A percentile compares a stretch with the other conserved stretches of the same genome.
These are phyloP conservation scores for Machaerirhynchus nigripectus DNA, from an alignment of 2,113 vertebrate genomes.

Conservation along the genomic window DNA sequence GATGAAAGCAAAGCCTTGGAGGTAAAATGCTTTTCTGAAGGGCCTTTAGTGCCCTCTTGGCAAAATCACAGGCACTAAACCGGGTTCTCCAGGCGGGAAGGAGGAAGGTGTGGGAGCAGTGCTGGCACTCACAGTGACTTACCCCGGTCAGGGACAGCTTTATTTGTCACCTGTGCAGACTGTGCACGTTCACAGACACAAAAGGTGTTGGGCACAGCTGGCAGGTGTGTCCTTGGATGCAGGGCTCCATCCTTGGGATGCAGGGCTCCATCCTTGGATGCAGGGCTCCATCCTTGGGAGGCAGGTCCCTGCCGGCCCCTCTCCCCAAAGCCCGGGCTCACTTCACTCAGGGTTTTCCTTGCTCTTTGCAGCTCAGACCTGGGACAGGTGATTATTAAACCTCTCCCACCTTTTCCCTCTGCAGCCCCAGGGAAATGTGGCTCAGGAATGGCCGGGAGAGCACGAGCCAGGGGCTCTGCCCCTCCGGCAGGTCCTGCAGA, in stretches of 20 bases:
- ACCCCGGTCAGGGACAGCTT: fast-evolving
- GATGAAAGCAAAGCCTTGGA: neutral
- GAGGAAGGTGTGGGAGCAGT: neutral
- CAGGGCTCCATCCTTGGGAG: neutral
- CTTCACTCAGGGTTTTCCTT: fast-evolving
- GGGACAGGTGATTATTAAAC: neutral
- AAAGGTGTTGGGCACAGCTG: neutral
- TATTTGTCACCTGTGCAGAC: fast-evolving
- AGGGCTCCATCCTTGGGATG: neutral
- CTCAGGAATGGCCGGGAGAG: fast-evolving
- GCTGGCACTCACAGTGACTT: fast-evolving
- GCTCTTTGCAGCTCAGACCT: neutral
- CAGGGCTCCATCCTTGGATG: neutral
- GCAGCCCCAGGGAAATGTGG: neutral
- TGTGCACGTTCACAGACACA: fast-evolving
- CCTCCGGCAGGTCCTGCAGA: neutral
- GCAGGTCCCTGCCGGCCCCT: fast-evolving
- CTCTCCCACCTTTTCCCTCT: neutral
- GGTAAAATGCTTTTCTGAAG: neutral
- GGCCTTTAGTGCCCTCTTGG: neutral
- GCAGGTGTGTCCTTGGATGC: neutral
- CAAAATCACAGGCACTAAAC: fast-evolving
- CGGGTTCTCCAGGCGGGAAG: fast-evolving
- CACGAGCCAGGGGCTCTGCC: neutral
- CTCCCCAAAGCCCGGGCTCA: fast-evolving